phyloP scores from a whole-genome alignment of 2,113 vertebrate species.

The Oreochromis niloticus region DNA sequence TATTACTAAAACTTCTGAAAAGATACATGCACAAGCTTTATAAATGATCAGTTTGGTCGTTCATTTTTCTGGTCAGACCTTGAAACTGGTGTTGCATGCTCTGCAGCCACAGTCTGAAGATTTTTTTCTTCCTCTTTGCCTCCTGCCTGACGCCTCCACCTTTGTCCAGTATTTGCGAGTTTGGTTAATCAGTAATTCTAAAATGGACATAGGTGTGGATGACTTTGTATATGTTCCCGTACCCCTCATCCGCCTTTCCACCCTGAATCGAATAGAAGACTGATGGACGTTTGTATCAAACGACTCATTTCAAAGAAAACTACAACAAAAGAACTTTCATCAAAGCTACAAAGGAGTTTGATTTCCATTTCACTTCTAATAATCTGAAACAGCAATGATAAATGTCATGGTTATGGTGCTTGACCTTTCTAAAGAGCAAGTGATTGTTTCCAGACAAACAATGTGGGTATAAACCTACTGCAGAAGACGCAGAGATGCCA shows the following conservation, averaged over 20 bases:
- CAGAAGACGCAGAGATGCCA: neutral
- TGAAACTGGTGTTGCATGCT: neutral
- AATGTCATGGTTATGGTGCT: neutral
- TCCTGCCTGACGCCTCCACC: neutral
- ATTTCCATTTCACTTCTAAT: neutral
- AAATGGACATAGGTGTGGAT: neutral
- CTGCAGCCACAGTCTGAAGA: accelerated
- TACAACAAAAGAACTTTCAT: neutral
- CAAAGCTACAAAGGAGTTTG: neutral
- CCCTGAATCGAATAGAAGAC: neutral
- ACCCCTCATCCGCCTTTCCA: neutral
- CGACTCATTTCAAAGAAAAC: neutral
- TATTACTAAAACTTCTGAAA: neutral
- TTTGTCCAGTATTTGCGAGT: neutral
- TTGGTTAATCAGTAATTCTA: neutral
- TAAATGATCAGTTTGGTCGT: neutral
- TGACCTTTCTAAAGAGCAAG: neutral
- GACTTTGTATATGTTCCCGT: neutral
- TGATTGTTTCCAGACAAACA: neutral
- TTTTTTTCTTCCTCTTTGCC: neutral
- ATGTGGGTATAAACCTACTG: neutral
- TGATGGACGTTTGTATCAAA: neutral
- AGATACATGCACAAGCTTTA: neutral
- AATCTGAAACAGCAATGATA: neutral
- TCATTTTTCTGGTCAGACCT: neutral